Conservation (phyloP, 2,797 vertebrate species). For the Leptatherina wallacei region DNA sequence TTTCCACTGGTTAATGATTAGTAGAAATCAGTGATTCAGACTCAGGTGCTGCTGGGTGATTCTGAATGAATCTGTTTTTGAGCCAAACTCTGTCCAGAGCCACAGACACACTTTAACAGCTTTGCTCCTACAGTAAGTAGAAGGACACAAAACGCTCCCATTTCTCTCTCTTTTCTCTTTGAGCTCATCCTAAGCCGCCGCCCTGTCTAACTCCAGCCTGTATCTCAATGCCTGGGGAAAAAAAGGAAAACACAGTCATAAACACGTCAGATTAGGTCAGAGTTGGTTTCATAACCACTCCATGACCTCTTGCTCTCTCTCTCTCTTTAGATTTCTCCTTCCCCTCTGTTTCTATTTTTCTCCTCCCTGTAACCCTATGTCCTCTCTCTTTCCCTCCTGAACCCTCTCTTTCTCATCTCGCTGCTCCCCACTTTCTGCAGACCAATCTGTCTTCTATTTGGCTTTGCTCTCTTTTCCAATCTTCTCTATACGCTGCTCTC, state of each 20-base stretch:
- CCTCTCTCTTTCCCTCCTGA: slow-evolving; percentile 37
- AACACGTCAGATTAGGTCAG: slow-evolving; percentile 84
- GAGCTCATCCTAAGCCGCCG: slow-evolving; percentile 73
- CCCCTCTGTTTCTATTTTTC: slow-evolving; percentile 27
- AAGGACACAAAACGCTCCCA: slow-evolving; percentile 32
- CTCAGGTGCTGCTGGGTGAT: not conserved
- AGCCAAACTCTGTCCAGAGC: not conserved
- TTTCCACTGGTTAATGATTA: slow-evolving; percentile 10
- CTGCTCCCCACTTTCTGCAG: slow-evolving; percentile 50
- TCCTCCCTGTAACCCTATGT: slow-evolving; percentile 20
- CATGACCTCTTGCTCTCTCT: slow-evolving; percentile 75
- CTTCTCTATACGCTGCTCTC: slow-evolving; percentile 48
- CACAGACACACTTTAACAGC: not conserved
- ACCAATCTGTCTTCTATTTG: slow-evolving; percentile 69
- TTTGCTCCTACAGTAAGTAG: slow-evolving; percentile 5
- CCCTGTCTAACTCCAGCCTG: slow-evolving; percentile 81
- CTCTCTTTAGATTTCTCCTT: slow-evolving; percentile 32
- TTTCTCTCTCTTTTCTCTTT: slow-evolving; percentile 49
- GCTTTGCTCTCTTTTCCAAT: slow-evolving; percentile 69
- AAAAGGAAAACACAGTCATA: slow-evolving; percentile 70
- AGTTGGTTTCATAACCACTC: slow-evolving; percentile 82
- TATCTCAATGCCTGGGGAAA: slow-evolving; percentile 63
- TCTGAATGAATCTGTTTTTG: slow-evolving; percentile 12
- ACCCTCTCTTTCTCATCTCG: slow-evolving; percentile 44
- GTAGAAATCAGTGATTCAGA: slow-evolving; percentile 2